Percentiles rank a stretch among this genome's conserved stretches.
phyloP scores from a whole-genome alignment of 2,888 invertebrate species.

The Sinohyriopsis cumingii region DNA sequence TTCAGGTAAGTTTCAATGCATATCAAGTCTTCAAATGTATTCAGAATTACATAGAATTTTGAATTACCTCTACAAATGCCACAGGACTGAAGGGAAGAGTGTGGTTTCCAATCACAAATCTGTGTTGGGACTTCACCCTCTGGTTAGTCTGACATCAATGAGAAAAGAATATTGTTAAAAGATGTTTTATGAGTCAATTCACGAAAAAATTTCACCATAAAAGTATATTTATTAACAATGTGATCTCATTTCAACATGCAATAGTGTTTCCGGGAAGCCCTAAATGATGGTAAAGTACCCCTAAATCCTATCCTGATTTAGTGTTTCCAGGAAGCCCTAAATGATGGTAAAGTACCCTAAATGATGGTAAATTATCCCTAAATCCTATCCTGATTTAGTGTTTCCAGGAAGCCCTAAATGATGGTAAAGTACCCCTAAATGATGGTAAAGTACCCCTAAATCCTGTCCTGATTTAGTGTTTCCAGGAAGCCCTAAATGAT shows the following conservation, averaged over 20 bases:
- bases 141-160: constrained; percentile 45
- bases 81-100: constrained; percentile 81
- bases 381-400: background rate
- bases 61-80: constrained; percentile 82
- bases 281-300: background rate
- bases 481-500: background rate
- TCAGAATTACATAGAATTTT: too few species aligned
- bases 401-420: background rate
- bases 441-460: background rate
- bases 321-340: background rate
- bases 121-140: constrained; percentile 54
- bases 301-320: background rate
- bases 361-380: too few species aligned
- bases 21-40: background rate
- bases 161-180: constrained; percentile 73
- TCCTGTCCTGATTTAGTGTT: too few species aligned
- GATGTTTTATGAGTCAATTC: background rate
- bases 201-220: too few species aligned
- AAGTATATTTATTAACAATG: background rate
- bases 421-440: background rate
- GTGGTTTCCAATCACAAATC: constrained; percentile 60
- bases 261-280: background rate
- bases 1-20: too few species aligned
- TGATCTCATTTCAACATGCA: background rate
- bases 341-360: background rate